Evolutionary conservation across 2,113 vertebrate species (phyloP).

Genomic region (Festucalex cinctus): DNA sequence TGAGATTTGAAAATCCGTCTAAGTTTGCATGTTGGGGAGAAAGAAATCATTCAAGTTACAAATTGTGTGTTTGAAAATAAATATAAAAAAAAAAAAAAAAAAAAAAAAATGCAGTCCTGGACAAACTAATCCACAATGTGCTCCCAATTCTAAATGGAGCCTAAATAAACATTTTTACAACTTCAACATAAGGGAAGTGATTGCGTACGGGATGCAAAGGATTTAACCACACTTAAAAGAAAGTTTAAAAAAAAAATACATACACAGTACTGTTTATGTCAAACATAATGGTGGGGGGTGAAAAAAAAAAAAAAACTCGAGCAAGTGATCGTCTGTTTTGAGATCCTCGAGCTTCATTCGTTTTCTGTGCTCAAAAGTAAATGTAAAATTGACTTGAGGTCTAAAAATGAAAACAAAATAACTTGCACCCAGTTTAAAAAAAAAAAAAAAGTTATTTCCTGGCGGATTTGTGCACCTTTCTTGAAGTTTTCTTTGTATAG

Average conservation of each 20-base stretch:
- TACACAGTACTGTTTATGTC: background rate
- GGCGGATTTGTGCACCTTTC: conserved; percentile 41
- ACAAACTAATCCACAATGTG: background rate
- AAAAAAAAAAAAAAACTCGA: background rate
- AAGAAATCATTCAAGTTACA: background rate
- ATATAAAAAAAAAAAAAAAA: background rate
- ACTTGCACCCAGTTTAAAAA: too few species aligned
- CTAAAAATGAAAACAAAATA: conserved; percentile 4
- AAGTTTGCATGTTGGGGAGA: too few species aligned
- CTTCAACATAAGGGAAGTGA: background rate
- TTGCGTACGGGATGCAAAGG: conserved; percentile 3
- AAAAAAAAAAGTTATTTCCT: conserved; percentile 27
- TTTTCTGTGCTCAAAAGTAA: conserved; percentile 7
- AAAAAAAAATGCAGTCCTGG: background rate
- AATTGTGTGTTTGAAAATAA: background rate
- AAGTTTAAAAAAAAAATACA: conserved; percentile 4
- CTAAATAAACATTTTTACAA: background rate
- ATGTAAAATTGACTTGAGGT: conserved; percentile 4
- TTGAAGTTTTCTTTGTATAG: conserved; percentile 54
- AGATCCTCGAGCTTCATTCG: background rate
- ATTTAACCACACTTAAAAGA: conserved; percentile 46
- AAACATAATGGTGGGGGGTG: background rate
- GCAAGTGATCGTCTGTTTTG: background rate
- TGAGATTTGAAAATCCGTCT: background rate
- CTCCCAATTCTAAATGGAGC: background rate